A percentile compares a stretch with the other conserved stretches of the same genome.
Evolutionary conservation across 1,140 invertebrate genomes (phyloP).

Genomic region (Trichoplusia ni): DNA sequence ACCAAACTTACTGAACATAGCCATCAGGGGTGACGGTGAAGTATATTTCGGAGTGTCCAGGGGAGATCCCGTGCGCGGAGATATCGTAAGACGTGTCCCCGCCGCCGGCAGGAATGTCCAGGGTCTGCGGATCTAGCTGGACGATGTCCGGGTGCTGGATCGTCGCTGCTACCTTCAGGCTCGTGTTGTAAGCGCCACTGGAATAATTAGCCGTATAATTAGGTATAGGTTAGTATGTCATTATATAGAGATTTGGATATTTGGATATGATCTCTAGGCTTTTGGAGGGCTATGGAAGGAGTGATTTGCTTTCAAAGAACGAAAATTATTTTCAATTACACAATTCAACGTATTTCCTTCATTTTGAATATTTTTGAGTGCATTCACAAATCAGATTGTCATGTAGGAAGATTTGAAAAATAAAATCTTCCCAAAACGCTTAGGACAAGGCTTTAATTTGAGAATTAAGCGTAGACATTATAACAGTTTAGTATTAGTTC

Average conservation of each 20-base stretch:
- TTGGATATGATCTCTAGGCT: too few species aligned
- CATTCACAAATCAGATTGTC: too few species aligned
- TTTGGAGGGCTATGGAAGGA: too few species aligned
- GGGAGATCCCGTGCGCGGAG: conserved; percentile 80
- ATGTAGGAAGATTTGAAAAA: background rate
- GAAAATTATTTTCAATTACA: background rate
- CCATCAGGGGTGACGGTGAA: conserved; percentile 79
- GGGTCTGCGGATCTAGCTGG: conserved; percentile 57
- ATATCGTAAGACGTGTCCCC: conserved; percentile 76
- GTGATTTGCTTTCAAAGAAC: background rate
- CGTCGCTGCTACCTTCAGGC: conserved; percentile 53
- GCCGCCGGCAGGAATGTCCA: conserved; percentile 56
- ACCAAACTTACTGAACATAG: conserved; percentile 74
- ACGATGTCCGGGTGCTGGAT: conserved; percentile 75
- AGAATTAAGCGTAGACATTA: too few species aligned
- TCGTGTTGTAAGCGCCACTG: conserved; percentile 66
- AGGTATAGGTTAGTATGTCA: too few species aligned
- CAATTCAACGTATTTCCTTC: too few species aligned
- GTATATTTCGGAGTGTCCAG: conserved; percentile 82
- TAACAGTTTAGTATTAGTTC: background rate
- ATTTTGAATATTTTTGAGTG: background rate
- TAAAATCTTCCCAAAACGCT: too few species aligned
- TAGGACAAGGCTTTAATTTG: too few species aligned
- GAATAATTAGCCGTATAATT: conserved; percentile 34
- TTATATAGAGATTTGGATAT: too few species aligned